Evolutionary conservation across 2,113 vertebrate genomes (phyloP).

Genomic region (Otocyon megalotis): DNA sequence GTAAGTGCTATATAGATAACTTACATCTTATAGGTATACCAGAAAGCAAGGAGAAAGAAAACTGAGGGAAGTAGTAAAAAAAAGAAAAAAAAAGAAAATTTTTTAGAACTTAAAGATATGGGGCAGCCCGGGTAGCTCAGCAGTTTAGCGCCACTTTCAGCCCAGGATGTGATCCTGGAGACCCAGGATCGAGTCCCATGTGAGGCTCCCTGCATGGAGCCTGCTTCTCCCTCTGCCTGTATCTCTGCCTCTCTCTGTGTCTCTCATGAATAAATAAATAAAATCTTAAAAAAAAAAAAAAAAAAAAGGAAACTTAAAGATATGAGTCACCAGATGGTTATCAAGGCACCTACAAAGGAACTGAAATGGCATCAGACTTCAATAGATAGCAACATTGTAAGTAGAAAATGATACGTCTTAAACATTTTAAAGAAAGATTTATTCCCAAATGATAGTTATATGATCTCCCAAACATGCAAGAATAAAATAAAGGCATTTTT

Average conservation of each 20-base stretch:
- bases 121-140: too few species aligned
- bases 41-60: not conserved
- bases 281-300: too few species aligned
- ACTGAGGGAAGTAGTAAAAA: not conserved
- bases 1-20: not conserved
- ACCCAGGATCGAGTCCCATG: too few species aligned
- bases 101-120: not conserved
- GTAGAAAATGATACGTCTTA: not conserved
- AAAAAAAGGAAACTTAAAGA: not conserved
- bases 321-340: not conserved
- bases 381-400: not conserved
- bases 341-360: not conserved
- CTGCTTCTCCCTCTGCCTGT: too few species aligned
- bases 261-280: too few species aligned
- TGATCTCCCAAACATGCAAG: not conserved
- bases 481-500: constrained; percentile 39
- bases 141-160: too few species aligned
- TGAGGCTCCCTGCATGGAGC: too few species aligned
- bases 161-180: too few species aligned
- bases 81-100: not conserved
- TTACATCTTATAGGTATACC: not conserved
- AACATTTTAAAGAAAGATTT: constrained; percentile 13
- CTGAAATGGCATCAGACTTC: not conserved
- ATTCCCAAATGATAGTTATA: constrained; percentile 8
- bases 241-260: too few species aligned